Percentiles rank a stretch among this genome's conserved stretches.
phyloP scores from a whole-genome alignment of 1,140 invertebrate genomes.

The Leguminivora glycinivorella region DNA sequence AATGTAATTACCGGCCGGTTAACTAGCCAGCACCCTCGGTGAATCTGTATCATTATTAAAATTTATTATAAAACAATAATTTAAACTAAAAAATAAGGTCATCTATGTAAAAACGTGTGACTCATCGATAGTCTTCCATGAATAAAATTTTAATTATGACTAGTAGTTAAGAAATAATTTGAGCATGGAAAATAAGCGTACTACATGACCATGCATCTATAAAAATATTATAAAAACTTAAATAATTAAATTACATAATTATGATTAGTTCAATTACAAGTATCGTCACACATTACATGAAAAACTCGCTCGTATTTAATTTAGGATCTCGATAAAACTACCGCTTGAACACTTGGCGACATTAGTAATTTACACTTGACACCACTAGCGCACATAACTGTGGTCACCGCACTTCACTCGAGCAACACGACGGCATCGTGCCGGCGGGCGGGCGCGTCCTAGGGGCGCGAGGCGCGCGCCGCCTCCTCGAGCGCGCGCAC shows the following conservation, averaged over 20 bases:
- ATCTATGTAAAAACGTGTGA: slow-evolving; percentile 58
- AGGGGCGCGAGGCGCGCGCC: slow-evolving; percentile 86
- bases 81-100: slow-evolving; percentile 57
- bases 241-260: slow-evolving; percentile 65
- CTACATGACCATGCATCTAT: slow-evolving; percentile 75
- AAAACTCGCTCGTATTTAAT: slow-evolving; percentile 33
- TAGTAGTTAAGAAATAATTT: slow-evolving; percentile 76
- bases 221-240: slow-evolving; percentile 75
- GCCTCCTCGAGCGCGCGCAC: slow-evolving; percentile 91
- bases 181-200: slow-evolving; percentile 76
- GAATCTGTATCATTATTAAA: slow-evolving; percentile 45
- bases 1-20: slow-evolving; percentile 49
- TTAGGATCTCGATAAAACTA: slow-evolving; percentile 28
- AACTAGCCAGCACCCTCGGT: slow-evolving; percentile 62
- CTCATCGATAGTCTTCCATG: slow-evolving; percentile 48
- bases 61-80: slow-evolving; percentile 63
- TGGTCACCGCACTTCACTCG: slow-evolving; percentile 42
- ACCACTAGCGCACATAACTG: slow-evolving; percentile 9
- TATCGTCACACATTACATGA: slow-evolving; percentile 58
- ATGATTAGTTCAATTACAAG: slow-evolving; percentile 60
- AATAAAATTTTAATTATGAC: slow-evolving; percentile 75
- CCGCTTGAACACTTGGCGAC: slow-evolving; percentile 33
- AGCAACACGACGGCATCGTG: slow-evolving; percentile 46
- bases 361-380: not conserved
- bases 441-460: slow-evolving; percentile 52